Evolutionary conservation across 2,888 invertebrate species (phyloP), one percentile per base, ranked within the genome.

Genomic region (Enoplolaimus lenunculus): DNA sequence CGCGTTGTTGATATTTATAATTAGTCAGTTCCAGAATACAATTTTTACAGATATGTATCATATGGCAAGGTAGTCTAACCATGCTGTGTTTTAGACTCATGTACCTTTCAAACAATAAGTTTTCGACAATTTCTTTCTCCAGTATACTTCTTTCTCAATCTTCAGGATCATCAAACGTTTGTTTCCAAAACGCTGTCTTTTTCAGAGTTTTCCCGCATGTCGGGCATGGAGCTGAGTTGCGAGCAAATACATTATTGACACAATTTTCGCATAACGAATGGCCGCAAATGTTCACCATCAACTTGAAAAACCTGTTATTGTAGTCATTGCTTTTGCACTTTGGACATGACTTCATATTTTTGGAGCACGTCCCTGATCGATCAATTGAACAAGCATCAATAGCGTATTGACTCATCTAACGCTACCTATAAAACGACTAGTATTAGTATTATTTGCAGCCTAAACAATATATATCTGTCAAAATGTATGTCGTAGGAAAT

Each of bases 281-380:
- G 34, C 97, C 97, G 83, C 98, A 98, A 71, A 92, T 88, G 82
- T 98, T 98, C 73, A 97, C 95, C 91, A 97, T 89, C 85, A 98
- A 86, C 81, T 93, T 93, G 70, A 98, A 83, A 0, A 91, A 90
- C 45, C 95, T 95, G 84, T 97, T 97, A 82, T 94, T 87, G 81
- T 94, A 95, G 84, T 95, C 95, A 67, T 83, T 92, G 59, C 94
- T 93, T 85, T 93, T 93, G 84, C 97, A 97, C 82, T 93, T 87
- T 73, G 94, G 94, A 84, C 95, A 93, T 88, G 88, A 89, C 29
- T 76, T 75, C 77, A 77, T 77, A 21, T 45, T 45, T 21, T 45
- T n/a, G n/a, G n/a, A n/a, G n/a, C n/a, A n/a, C n/a, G n/a, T n/a
- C n/a, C n/a, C n/a, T n/a, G n/a, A n/a, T n/a, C n/a, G n/a, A n/a